phyloP scores from a whole-genome alignment of 2,113 vertebrate genomes.

The Otocyon megalotis region DNA sequence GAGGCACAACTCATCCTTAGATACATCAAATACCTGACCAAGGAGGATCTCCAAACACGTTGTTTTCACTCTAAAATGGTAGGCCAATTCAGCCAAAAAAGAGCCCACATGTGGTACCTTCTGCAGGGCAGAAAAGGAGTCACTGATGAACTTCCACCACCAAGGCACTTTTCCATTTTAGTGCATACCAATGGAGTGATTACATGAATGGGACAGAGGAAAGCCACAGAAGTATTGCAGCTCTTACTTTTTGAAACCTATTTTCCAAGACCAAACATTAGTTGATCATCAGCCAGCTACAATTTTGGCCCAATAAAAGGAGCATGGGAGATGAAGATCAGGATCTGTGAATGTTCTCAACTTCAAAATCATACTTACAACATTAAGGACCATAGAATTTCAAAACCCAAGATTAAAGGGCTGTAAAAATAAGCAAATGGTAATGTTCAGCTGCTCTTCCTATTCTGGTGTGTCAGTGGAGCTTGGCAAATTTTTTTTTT shows the following conservation, averaged over 20 bases:
- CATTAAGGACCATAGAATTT: background rate
- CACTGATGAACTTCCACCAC: rapidly evolving
- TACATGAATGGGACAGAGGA: background rate
- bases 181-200: rapidly evolving
- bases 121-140: background rate
- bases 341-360: background rate
- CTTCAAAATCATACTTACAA: background rate
- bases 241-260: background rate
- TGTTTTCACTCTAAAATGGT: background rate
- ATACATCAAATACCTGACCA: background rate
- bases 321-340: background rate
- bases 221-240: background rate
- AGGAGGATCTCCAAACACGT: background rate
- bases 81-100: background rate
- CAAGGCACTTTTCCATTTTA: background rate
- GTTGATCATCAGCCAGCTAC: background rate
- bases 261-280: background rate
- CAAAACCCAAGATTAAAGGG: conserved; percentile 17
- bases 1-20: background rate
- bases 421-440: background rate
- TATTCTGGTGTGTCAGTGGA: background rate
- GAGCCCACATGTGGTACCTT: background rate
- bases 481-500: background rate
- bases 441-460: background rate
- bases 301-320: background rate